Base-by-base conservation (phyloP, 2,113 vertebrate species). In the Seriola aureovittata region DNA sequence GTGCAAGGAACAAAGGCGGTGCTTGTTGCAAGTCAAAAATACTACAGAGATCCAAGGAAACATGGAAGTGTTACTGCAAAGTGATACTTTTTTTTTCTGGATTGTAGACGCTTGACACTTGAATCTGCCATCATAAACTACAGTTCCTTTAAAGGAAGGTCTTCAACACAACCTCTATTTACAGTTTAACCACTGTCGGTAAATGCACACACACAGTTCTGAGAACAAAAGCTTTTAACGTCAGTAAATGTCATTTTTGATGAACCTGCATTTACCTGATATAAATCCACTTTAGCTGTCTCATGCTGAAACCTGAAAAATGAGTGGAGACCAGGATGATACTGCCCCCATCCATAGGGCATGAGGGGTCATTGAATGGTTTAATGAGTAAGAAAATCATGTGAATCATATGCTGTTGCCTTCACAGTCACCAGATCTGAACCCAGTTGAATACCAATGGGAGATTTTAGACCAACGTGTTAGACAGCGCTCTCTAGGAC, bases 161-260 rank as follows among this genome's bases (percentile, higher is more conserved):
- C 54, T 71, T 34, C 69, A 64, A 64, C 67, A 65, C 32, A 25
- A 4, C 17, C 13, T 55, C 25, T 68, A 52, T 73, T 80, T 38
- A 69, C 57, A 80, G 72, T 64, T 1, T 23, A 75, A 82, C 16
- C 52, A 71, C 59, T 3, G 38, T 7, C 19, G 32, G 19, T 40
- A 16, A 40, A 32, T 29, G 5, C 60, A 78, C 29, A 54, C 50
- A 44, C 13, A 59, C 50, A 48, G 5, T 23, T 42, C 11, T 13
- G 5, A 67, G 14, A 32, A 69, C 12, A 14, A 3, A 57, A 46
- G 13, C 36, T 38, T 58, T 60, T n/a, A 29, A 40, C 63, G 12
- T 44, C 21, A 29, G 1, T 46, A 7, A 80, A 32, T 16, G 23
- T 38, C 14, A 40, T 9, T 40, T 72, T 66, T n/a, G 4, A 78